Evolutionary conservation across 2,888 invertebrate species (phyloP), one percentile per base, ranked within the genome.

Genomic region (Pristionchus entomophagus): DNA sequence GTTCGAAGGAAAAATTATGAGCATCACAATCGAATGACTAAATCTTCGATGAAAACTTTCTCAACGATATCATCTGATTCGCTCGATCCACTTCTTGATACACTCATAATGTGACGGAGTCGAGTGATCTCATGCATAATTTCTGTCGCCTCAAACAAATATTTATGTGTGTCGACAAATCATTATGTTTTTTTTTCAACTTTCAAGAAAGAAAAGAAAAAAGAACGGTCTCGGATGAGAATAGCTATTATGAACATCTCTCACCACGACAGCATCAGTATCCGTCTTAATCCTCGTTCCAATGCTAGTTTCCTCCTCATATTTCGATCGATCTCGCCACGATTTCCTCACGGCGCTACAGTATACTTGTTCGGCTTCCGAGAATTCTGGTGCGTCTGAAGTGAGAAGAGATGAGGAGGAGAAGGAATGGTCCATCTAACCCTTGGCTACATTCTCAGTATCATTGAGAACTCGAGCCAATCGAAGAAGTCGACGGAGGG

Each of bases 41-140:
- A 5, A 82, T 82, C 82, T 59, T 82, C 82, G 17, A 82, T 45
- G 29, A 82, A 82, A n/a, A 82, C 29, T 59, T 82, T 82, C 38
- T 82, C 56, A 17, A 82, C 82, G 26, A 82, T 82, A 53, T 82
- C 82, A 59, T 82, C 82, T 14, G 82, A 59, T 53, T 82, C 82
- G 17, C 22, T 59, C 26, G 59, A 82, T 10, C 56, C 45, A 29
- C n/a, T 49, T 14, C 78, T 49, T 12, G 78, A 78, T 49, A 78
- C 51, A 19, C 49, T 51, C 51, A 78, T 26, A 49, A 78, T 29
- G 2, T 26, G 29, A 8, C 78, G 78, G 8, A 38, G 29, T 1
- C 10, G 26, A 29, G 45, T 45, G 4, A 78, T 29, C 51, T 78
- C 78, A 14, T n/a, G n/a, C 51, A 78, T 29, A 17, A 78, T 78